Conservation (phyloP, 2,797 vertebrate genomes). For the Sebastes aleutianus region DNA sequence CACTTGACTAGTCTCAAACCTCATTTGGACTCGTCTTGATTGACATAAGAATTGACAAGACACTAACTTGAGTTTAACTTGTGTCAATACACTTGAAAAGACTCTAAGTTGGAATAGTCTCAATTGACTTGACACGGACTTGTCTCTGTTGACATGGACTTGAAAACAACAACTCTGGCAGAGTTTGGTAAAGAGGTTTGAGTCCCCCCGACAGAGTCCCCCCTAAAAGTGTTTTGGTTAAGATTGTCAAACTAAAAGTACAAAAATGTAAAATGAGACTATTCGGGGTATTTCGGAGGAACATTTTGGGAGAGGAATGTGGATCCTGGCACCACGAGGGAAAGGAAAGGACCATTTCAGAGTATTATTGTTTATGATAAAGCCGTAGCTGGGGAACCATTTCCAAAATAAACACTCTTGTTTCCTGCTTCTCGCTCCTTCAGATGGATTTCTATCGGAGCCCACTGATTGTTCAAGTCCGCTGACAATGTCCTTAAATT, state of each 20-base stretch:
- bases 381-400: constrained; percentile 47
- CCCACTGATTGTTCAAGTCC: constrained; percentile 51
- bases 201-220: neutral
- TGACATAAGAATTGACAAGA: neutral
- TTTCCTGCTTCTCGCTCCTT: constrained; percentile 64
- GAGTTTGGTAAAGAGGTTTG: neutral
- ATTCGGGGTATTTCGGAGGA: constrained; percentile 27
- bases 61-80: neutral
- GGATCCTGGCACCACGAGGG: constrained; percentile 34
- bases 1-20: neutral
- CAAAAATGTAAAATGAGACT: constrained; percentile 24
- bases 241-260: neutral
- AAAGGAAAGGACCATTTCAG: constrained; percentile 52
- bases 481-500: constrained; percentile 69
- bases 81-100: neutral
- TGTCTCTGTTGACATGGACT: neutral
- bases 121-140: neutral
- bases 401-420: constrained; percentile 68
- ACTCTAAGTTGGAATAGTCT: neutral
- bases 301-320: constrained; percentile 48
- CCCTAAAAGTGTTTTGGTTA: neutral
- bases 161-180: neutral
- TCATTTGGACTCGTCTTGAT: neutral
- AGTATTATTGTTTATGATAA: constrained; percentile 74
- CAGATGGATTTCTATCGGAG: constrained; percentile 52